These are phyloP conservation scores for Lampris megalopsis DNA, from an alignment of 2,113 vertebrate species.

Conservation along the genomic window DNA sequence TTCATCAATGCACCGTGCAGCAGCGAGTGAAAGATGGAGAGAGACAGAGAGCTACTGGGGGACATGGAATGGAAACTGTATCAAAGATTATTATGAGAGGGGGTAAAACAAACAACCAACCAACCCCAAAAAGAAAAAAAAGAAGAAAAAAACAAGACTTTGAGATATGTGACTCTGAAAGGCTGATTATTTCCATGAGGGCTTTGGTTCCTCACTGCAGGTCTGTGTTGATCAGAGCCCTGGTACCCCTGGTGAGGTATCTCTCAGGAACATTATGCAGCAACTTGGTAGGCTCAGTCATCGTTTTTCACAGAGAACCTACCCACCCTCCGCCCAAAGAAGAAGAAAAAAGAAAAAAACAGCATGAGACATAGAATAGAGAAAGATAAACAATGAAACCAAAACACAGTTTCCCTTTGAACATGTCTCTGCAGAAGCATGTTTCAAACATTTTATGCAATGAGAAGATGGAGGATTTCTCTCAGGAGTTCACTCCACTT, in stretches of 20 bases:
- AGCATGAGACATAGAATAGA: conserved; percentile 57
- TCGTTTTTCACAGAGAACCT: conserved; percentile 53
- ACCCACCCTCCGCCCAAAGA: no score
- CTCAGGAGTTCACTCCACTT: conserved; percentile 34
- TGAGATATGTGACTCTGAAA: conserved; percentile 64
- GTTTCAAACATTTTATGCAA: conserved; percentile 19
- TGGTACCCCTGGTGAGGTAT: conserved; percentile 59
- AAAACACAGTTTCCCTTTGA: conserved; percentile 47
- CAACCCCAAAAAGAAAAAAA: conserved; percentile 28
- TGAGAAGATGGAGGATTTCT: conserved; percentile 22
- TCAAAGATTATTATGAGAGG: conserved; percentile 39
- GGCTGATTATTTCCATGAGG: conserved; percentile 67
- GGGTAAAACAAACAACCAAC: no score
- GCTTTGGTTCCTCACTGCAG: conserved; percentile 45
- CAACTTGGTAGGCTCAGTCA: conserved; percentile 59
- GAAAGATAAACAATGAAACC: conserved; percentile 51
- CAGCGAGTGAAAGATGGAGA: background rate
- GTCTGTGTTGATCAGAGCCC: conserved; percentile 73
- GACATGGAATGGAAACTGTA: conserved; percentile 41
- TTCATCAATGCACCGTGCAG: conserved; percentile 17
- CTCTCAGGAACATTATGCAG: conserved; percentile 66
- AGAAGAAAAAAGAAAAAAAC: conserved; percentile 42
- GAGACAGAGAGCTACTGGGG: conserved; percentile 17
- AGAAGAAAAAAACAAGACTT: conserved; percentile 52
- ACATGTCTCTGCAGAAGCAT: conserved; percentile 32